These are phyloP conservation scores for Hafferia zeledoni DNA, from an alignment of 2,797 vertebrate genomes.

Conservation along the genomic window DNA sequence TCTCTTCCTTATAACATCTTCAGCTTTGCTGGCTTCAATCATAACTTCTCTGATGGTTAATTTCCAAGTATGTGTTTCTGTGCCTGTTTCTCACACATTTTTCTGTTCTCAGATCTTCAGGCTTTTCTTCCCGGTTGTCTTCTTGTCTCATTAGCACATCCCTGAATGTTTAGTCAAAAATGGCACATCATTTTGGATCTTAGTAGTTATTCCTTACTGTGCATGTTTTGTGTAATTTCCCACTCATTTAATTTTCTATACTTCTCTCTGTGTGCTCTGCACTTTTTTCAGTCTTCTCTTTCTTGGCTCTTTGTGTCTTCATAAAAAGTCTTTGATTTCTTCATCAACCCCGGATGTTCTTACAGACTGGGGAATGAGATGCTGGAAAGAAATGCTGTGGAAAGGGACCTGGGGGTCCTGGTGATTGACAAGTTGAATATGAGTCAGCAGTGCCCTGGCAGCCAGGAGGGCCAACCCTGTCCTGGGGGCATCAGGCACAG, in stretches of 20 bases:
- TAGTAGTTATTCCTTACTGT: not conserved
- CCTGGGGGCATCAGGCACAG: not conserved
- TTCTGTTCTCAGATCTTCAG: not conserved
- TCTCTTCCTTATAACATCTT: not conserved
- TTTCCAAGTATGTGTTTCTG: not conserved
- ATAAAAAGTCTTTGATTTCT: not conserved
- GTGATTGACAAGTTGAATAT: rapidly evolving
- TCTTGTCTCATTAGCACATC: not conserved
- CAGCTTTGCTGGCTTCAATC: not conserved
- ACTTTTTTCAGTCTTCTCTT: not conserved
- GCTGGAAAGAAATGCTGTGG: not conserved
- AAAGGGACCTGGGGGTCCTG: not conserved
- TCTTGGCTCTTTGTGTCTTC: not conserved
- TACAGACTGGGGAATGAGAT: rapidly evolving
- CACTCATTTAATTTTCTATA: not conserved
- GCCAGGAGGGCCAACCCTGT: rapidly evolving
- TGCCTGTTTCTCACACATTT: not conserved
- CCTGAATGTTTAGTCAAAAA: not conserved
- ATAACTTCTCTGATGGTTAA: not conserved
- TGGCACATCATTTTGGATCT: not conserved
- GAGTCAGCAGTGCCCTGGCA: not conserved
- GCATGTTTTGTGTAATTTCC: not conserved
- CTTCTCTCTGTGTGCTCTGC: not conserved
- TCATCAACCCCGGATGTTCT: rapidly evolving
- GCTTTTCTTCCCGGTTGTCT: not conserved